Base-by-base conservation (phyloP, 2,797 vertebrate genomes). In the Hippoglossus hippoglossus region DNA sequence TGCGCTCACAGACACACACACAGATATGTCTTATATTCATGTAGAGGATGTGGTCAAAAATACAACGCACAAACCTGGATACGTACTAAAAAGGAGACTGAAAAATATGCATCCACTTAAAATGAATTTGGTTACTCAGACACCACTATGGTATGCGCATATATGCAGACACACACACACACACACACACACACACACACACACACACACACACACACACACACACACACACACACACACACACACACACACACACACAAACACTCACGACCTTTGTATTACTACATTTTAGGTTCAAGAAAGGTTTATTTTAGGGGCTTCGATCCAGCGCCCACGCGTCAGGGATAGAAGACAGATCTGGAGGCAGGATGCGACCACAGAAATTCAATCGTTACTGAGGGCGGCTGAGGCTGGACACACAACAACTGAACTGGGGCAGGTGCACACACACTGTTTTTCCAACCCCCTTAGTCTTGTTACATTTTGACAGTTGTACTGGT, bases 311-410 rank as follows among this genome's bases (percentile, higher is more conserved):
- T 75, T 49, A 36, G 64, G 65, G 71, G 67, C 68, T 89, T 89
- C 66, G 57, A 89, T 91, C 77, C 76, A 82, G 84, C 51, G 1
- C 75, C 88, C 71, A 88, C 79, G 61, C 51, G 36, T 74, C 60
- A 3, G 22, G 31, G 83, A 82, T 77, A 64, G 31, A 73, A 80
- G 73, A 79, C 80, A 83, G 78, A 83, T 73, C 72, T 71, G 71
- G 76, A 82, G 70, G 66, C 49, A 71, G 71, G 63, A 72, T 5
- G 5, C 3, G 19, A 84, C 85, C 86, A 63, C 87, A 88, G 84
- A 89, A 86, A 85, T 73, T 60, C 60, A 65, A 69, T 69, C 54
- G 25, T 77, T 77, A 75, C 77, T 55, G 62, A 72, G 69, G 75
- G 74, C 47, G 61, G 52, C 73, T 47, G 49, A 73, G 28, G 58